These are phyloP conservation scores for Ommatoiulus sabulosus DNA, from an alignment of 2,888 invertebrate genomes.

Conservation along the genomic window DNA sequence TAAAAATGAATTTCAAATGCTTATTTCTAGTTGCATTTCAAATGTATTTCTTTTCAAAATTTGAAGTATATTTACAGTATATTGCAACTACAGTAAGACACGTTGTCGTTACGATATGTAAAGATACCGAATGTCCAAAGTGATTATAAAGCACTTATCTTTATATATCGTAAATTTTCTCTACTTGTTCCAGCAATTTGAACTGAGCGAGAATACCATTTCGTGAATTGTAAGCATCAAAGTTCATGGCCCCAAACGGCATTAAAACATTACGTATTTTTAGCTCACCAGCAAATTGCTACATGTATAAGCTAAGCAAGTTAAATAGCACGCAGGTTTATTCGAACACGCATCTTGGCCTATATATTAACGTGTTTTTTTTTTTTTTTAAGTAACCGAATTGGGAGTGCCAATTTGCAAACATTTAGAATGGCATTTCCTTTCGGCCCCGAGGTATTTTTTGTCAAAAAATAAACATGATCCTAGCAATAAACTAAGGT, in stretches of 20 bases:
- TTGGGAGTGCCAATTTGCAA: conserved; percentile 27
- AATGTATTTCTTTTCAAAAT: too few species aligned
- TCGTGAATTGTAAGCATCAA: too few species aligned
- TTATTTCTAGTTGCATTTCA: too few species aligned
- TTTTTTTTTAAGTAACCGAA: neutral
- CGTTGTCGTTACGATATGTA: too few species aligned
- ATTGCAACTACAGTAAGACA: too few species aligned
- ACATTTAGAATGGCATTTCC: conserved; percentile 34
- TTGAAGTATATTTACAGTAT: too few species aligned
- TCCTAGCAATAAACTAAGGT: neutral
- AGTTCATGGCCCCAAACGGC: neutral
- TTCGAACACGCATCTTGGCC: neutral
- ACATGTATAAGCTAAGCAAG: neutral
- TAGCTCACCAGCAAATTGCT: neutral
- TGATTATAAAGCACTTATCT: too few species aligned
- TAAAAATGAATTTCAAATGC: too few species aligned
- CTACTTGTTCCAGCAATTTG: too few species aligned
- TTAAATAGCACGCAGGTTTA: neutral
- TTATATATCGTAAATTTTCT: too few species aligned
- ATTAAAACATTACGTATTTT: neutral
- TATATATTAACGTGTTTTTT: neutral
- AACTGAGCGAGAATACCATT: too few species aligned
- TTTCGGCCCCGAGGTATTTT: neutral
- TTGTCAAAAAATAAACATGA: conserved; percentile 10
- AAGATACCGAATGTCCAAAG: too few species aligned